Conservation (phyloP, 2,797 vertebrate species). For the Chiloscyllium punctatum region DNA sequence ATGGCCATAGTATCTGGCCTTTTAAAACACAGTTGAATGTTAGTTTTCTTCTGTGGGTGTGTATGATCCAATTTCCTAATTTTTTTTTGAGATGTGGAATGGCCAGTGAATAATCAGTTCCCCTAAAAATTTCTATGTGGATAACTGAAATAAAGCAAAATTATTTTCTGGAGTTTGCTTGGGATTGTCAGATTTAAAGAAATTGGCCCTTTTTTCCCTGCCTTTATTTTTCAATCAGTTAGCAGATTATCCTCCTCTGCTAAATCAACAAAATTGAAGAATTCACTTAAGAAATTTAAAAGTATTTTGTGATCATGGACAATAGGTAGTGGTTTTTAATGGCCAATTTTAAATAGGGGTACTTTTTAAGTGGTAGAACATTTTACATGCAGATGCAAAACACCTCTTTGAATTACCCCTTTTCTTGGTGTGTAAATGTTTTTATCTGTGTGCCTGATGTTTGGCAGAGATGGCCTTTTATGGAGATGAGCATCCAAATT, state of each 20-base stretch:
- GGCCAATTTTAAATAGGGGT: background rate
- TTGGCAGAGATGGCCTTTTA: background rate
- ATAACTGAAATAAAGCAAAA: background rate
- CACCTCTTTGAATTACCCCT: background rate
- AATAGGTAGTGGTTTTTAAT: background rate
- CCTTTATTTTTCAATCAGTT: background rate
- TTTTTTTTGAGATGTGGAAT: background rate
- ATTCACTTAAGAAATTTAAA: background rate
- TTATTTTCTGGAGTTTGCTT: background rate
- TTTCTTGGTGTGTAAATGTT: background rate
- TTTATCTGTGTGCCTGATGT: background rate
- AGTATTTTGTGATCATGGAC: background rate
- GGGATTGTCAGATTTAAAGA: background rate
- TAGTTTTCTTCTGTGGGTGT: background rate
- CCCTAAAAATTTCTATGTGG: background rate
- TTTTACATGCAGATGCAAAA: background rate
- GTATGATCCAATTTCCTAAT: background rate
- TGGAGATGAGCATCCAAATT: too few relatives aligned
- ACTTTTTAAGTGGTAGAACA: background rate
- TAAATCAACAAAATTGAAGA: background rate
- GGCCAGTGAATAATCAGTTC: background rate
- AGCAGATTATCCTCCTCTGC: background rate
- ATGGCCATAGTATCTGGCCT: background rate
- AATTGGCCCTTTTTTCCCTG: background rate
- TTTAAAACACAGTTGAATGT: background rate